phyloP scores from a whole-genome alignment of 2,888 invertebrate genomes.

The Phortica magna region DNA sequence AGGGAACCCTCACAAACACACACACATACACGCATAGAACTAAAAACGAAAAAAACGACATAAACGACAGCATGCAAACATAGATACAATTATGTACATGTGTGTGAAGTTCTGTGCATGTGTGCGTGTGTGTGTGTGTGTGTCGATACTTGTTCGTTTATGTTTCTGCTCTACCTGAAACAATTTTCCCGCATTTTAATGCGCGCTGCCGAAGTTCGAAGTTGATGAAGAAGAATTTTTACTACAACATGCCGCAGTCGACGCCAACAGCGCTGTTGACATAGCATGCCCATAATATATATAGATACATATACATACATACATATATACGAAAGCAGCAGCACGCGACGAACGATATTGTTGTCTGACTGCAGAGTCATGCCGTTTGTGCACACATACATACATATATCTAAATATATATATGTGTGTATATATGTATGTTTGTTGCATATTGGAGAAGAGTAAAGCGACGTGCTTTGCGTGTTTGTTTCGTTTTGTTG shows the following conservation, averaged over 20 bases:
- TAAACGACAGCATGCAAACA: slow-evolving; percentile 10
- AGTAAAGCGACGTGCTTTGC: not conserved
- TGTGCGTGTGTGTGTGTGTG: slow-evolving; percentile 13
- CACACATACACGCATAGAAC: not conserved
- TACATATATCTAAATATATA: not conserved
- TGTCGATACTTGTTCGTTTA: slow-evolving; percentile 15
- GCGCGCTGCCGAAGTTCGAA: slow-evolving; percentile 35
- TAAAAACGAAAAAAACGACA: slow-evolving; percentile 18
- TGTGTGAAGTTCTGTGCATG: no score
- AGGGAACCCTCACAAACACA: not conserved
- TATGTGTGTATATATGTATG: not conserved
- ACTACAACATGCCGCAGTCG: slow-evolving; percentile 11
- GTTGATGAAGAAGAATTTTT: slow-evolving; percentile 34
- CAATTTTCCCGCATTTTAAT: slow-evolving; percentile 65
- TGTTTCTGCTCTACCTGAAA: slow-evolving; percentile 53
- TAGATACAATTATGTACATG: slow-evolving; percentile 1
- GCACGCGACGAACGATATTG: not conserved
- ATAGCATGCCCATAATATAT: not conserved
- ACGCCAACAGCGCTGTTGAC: not conserved
- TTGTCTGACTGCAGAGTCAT: no score
- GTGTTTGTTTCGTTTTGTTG: not conserved
- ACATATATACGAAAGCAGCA: not conserved
- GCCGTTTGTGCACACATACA: no score
- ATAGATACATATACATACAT: not conserved
- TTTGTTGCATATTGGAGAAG: not conserved